These are phyloP conservation scores for Mormyrops boulengeri DNA, from an alignment of 2,797 vertebrate species.

Conservation along the genomic window DNA sequence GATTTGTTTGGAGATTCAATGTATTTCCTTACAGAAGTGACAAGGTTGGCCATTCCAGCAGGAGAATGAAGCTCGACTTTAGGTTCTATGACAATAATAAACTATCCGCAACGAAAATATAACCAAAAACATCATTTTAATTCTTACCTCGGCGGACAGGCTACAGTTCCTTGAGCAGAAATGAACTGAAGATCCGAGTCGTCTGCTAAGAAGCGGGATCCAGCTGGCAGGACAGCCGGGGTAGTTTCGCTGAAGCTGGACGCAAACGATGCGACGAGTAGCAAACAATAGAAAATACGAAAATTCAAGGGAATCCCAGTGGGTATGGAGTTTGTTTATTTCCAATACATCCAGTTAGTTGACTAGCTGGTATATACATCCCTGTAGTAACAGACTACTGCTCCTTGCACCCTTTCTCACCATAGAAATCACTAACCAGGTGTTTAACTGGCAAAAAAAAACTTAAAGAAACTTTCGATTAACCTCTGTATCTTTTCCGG, in stretches of 20 bases:
- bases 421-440: not conserved
- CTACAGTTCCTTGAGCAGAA: not conserved
- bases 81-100: not conserved
- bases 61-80: not conserved
- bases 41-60: not conserved
- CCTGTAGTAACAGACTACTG: not conserved
- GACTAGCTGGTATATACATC: not conserved
- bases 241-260: not conserved
- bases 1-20: not conserved
- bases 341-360: not conserved
- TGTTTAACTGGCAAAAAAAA: not conserved
- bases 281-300: not conserved
- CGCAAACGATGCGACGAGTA: not conserved
- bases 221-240: not conserved
- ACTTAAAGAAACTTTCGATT: slow-evolving; percentile 19
- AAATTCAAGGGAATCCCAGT: slow-evolving; percentile 2
- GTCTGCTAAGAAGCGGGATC: not conserved
- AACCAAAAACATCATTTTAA: not conserved
- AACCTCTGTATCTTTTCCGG: not conserved
- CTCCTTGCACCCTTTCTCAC: not conserved
- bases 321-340: not conserved
- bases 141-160: slow-evolving; percentile 20
- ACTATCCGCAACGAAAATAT: not conserved
- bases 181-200: not conserved
- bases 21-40: not conserved